Evolutionary conservation across 1,140 invertebrate species (phyloP).

Genomic region (Gryon sp.): DNA sequence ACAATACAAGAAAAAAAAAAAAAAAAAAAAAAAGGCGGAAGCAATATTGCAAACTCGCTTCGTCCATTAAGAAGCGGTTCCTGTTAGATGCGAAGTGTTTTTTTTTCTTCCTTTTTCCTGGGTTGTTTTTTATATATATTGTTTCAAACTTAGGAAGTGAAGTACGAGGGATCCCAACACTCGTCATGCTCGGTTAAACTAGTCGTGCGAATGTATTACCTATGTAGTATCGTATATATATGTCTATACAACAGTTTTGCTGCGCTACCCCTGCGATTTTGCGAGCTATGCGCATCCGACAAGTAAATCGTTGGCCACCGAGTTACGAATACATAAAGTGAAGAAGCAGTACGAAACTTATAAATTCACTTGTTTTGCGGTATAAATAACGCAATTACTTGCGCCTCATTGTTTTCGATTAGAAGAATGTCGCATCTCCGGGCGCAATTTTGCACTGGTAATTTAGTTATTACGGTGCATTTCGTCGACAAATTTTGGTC

Average conservation of each 20-base stretch:
- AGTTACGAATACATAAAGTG: constrained; percentile 37
- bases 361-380: constrained; percentile 30
- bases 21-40: constrained; percentile 53
- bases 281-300: constrained; percentile 31
- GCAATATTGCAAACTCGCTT: constrained; percentile 60
- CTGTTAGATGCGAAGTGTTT: constrained; percentile 25
- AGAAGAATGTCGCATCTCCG: constrained; percentile 13
- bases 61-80: constrained; percentile 62
- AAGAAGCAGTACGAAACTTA: constrained; percentile 25
- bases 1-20: no score
- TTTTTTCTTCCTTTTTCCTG: constrained; percentile 33
- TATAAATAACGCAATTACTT: constrained; percentile 38
- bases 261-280: constrained; percentile 33
- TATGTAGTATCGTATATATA: constrained; percentile 35
- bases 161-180: constrained; percentile 39
- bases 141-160: constrained; percentile 41
- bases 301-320: constrained; percentile 45
- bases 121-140: no score
- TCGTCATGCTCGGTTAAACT: constrained; percentile 60
- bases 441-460: neutral
- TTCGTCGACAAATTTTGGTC: no score
- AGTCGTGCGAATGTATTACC: constrained; percentile 46
- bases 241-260: constrained; percentile 33
- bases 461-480: neutral
- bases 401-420: constrained; percentile 22